These are phyloP conservation scores for Fukomys damarensis DNA, from an alignment of 2,113 vertebrate species.

Conservation along the genomic window DNA sequence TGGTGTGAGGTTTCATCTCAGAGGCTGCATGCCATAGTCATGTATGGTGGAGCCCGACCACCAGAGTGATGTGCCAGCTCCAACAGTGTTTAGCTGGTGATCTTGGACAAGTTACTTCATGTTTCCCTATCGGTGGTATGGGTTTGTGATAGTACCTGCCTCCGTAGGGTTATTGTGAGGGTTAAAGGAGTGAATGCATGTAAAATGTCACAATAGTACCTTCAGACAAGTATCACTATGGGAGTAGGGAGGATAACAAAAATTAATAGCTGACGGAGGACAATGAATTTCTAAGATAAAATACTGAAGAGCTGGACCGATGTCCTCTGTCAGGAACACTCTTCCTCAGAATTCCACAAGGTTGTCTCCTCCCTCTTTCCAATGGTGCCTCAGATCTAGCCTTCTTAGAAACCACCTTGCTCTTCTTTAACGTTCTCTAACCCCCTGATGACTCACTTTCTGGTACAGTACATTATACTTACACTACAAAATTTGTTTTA, in stretches of 20 bases:
- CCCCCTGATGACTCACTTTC: background rate
- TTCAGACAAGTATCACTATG: background rate
- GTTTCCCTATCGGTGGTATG: conserved; percentile 18
- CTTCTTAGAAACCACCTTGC: background rate
- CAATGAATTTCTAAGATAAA: conserved; percentile 2
- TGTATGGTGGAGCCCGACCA: background rate
- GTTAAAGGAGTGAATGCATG: background rate
- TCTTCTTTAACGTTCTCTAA: background rate
- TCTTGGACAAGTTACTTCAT: background rate
- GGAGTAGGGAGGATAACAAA: background rate
- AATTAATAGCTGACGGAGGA: background rate
- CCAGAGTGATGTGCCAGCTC: background rate
- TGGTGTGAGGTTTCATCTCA: background rate
- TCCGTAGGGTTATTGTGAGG: background rate
- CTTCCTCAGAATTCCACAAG: background rate
- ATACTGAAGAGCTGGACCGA: background rate
- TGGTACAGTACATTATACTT: background rate
- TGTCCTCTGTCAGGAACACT: background rate
- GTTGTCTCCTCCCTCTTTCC: background rate
- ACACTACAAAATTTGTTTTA: background rate
- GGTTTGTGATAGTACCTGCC: background rate
- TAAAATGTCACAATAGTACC: background rate
- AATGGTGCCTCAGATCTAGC: background rate
- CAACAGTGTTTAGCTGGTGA: background rate
- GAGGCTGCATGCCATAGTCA: background rate